Conservation (phyloP, 1,140 invertebrate genomes). For the Manduca sexta region DNA sequence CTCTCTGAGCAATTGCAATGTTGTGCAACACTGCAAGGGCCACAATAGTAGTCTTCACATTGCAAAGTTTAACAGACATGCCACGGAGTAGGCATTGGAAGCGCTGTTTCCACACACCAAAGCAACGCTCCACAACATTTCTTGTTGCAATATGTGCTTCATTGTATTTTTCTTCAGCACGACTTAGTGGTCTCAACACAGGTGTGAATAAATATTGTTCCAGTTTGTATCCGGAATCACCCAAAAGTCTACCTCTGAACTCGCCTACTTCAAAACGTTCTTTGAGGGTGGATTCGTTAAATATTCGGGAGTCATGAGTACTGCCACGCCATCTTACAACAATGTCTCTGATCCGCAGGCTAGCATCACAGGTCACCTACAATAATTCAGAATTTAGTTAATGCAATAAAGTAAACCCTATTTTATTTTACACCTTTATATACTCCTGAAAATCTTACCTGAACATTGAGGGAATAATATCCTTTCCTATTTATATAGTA, state of each 20-base stretch:
- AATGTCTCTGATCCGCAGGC: too few species aligned
- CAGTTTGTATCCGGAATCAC: background rate
- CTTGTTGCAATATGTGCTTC: conserved; percentile 41
- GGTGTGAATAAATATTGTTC: conserved; percentile 1
- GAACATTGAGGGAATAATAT: conserved; percentile 9
- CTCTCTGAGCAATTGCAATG: too few species aligned
- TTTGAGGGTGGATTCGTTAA: too few species aligned
- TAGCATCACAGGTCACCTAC: conserved; percentile 6
- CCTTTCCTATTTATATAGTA: conserved; percentile 11
- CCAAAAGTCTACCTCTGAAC: background rate
- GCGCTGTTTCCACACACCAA: conserved; percentile 45
- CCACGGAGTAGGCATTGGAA: conserved; percentile 17
- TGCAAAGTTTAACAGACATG: too few species aligned
- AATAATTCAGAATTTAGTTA: background rate
- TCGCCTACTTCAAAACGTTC: too few species aligned
- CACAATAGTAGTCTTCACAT: too few species aligned
- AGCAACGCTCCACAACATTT: conserved; percentile 42
- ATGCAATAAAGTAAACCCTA: background rate
- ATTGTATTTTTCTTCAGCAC: conserved; percentile 26
- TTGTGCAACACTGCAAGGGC: too few species aligned
- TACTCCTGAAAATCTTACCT: conserved; percentile 8
- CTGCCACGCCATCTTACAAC: too few species aligned
- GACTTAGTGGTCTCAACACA: background rate
- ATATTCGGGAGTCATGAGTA: too few species aligned
- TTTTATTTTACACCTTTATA: background rate